These are phyloP conservation scores for Bombus fervidus DNA, from an alignment of 1,140 invertebrate species.

Conservation along the genomic window DNA sequence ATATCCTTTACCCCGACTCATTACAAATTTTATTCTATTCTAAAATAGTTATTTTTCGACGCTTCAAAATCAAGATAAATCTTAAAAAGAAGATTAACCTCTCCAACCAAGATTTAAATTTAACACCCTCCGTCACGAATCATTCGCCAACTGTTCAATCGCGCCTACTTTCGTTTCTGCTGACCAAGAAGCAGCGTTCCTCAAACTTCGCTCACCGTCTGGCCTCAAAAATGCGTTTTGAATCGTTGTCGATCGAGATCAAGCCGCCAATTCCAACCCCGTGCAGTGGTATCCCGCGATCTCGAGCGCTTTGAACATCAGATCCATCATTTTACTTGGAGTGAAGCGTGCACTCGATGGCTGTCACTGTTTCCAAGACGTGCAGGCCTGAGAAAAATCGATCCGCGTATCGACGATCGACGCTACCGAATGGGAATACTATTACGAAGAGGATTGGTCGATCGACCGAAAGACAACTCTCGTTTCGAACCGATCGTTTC, in stretches of 20 bases:
- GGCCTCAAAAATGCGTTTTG: conserved; percentile 1
- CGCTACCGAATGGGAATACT: conserved; percentile 10
- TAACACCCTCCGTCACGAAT: not conserved
- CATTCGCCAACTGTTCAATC: not conserved
- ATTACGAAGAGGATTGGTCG: not conserved
- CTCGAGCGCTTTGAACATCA: conserved; percentile 14
- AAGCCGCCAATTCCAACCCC: not conserved
- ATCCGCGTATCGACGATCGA: conserved; percentile 36
- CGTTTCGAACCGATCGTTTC: not conserved
- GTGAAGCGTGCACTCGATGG: conserved; percentile 14
- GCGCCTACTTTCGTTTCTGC: too few species aligned
- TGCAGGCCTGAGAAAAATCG: conserved; percentile 32
- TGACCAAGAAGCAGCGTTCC: not conserved
- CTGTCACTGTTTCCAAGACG: conserved; percentile 30
- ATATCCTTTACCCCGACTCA: not conserved
- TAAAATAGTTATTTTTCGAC: too few species aligned
- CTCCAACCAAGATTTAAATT: not conserved
- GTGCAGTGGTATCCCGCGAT: not conserved
- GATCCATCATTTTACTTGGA: not conserved
- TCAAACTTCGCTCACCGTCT: not conserved
- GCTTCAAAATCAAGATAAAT: too few species aligned
- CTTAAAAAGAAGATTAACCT: not conserved
- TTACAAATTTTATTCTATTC: not conserved
- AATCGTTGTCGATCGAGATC: conserved; percentile 13
- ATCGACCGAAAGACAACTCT: conserved; percentile 10